Base-by-base conservation (phyloP, 1,140 invertebrate species). In the Dufourea novaeangliae region DNA sequence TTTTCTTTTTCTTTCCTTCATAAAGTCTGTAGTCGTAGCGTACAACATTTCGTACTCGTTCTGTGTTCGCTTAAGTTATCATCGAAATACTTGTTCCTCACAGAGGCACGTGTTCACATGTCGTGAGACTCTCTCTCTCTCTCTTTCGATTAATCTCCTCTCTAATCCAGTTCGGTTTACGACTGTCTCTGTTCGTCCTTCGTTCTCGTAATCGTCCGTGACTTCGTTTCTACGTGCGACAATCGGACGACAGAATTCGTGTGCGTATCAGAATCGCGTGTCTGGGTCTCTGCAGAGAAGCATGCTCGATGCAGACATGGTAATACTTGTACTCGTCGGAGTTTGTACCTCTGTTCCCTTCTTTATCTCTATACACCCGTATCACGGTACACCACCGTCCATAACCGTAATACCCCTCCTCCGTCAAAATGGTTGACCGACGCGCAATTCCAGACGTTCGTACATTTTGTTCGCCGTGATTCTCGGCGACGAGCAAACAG, bases 11-110 rank as follows among this genome's bases (percentile, higher is more conserved):
- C 29, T 61, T 37, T 25, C 34, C 57, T n/a, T n/a, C n/a, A n/a
- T n/a, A n/a, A n/a, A n/a, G n/a, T 57, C 39, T 71, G 27, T 39
- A 64, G 14, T 66, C 46, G 27, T 50, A 61, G 14, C 39, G 1
- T 8, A 29, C 1, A 68, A 68, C 7, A 50, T 57, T 44, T 64
- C 61, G 20, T 69, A 54, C 7, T 61, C 29, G 29, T 37, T 77
- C 39, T 10, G n/a, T n/a, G 27, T 79, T 81, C 46, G 17, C 41
- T 80, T 44, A n/a, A n/a, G n/a, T n/a, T n/a, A 54, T 77, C 46
- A 62, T 69, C 64, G 52, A 78, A 68, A 25, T 69, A 52, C 69
- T 56, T 46, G 46, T 39, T 70, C 67, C 67, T 79, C 61, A 56
- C 12, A 32, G 46, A 77, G 68, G 32, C 50, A 54, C 41, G 14